Evolutionary conservation across 1,140 invertebrate species (phyloP), one percentile per base, ranked within the genome.

Genomic region (Cherax quadricarinatus): DNA sequence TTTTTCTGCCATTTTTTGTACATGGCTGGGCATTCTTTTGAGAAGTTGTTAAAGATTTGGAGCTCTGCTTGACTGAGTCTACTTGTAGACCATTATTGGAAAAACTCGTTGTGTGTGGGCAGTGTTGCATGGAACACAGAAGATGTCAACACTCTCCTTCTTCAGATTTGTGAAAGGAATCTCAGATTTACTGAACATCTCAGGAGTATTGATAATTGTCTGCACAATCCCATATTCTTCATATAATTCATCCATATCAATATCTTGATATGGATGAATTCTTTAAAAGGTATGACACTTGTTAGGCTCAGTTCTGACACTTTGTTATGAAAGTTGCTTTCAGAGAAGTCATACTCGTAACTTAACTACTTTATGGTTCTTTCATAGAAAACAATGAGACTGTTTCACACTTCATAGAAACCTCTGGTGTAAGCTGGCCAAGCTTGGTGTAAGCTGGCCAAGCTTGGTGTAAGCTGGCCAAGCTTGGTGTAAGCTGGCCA

Each of bases 161-260:
- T 83, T 83, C 81, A 83, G 53, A 24, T 83, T 83, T 83, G 81
- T 60, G 81, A 83, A 83, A 83, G n/a, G 81, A 49, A 53, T 9
- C 53, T 53, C 49, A 83, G 49, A 83, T 83, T 51, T 83, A 83
- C 81, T 83, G 81, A 53, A 83, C 81, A 83, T 83, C 81, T 83
- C 81, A 53, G 53, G 53, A 83, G 48, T 60, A 83, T 60, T 60
- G 53, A 53, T 83, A 83, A 83, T 83, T 83, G 53, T 0, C 53
- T 57, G 21, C 53, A 57, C 14, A 66, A 18, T 16, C 62, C 62
- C 62, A 14, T 18, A 66, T 9, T 79, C 16, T 49, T 49, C 24
- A 48, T 48, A 41, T 79, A 79, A 79, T 79, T 83, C 53, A 83
- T 83, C 49, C 53, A 53, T 60, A 83, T 53, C 53, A 83, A 57